phyloP scores from a whole-genome alignment of 2,888 invertebrate species.

The Trichopoda pennipes region DNA sequence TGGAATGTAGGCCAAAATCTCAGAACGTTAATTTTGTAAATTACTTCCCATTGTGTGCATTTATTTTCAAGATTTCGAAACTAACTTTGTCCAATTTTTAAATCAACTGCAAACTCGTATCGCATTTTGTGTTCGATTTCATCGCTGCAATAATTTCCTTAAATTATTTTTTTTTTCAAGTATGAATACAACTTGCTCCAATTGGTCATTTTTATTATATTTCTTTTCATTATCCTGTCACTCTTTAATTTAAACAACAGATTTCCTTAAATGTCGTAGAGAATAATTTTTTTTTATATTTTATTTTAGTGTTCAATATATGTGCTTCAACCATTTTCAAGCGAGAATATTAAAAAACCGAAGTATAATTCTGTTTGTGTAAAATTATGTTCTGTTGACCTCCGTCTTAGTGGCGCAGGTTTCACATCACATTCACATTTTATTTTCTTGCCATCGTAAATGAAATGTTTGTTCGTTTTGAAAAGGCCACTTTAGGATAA shows the following conservation, averaged over 20 bases:
- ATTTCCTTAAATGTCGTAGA: conserved; percentile 38
- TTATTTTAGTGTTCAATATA: conserved; percentile 7
- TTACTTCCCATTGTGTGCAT: too few relatives aligned
- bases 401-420: conserved; percentile 67
- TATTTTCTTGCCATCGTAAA: conserved; percentile 15
- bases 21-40: too few relatives aligned
- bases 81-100: too few relatives aligned
- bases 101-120: too few relatives aligned
- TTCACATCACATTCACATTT: conserved; percentile 53
- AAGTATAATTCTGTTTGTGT: background rate
- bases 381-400: conserved; percentile 63
- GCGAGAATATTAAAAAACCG: background rate
- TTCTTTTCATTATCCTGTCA: too few relatives aligned
- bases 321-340: conserved; percentile 6
- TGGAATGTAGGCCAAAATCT: too few relatives aligned
- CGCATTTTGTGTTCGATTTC: too few relatives aligned
- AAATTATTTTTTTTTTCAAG: too few relatives aligned
- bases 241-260: background rate
- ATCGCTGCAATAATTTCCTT: too few relatives aligned
- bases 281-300: conserved; percentile 3
- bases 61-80: too few relatives aligned
- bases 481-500: conserved; percentile 55
- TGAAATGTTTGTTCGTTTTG: conserved; percentile 31
- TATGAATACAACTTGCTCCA: too few relatives aligned
- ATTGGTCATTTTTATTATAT: too few relatives aligned